Conservation (phyloP, 2,797 vertebrate species). For the Manis javanica region DNA sequence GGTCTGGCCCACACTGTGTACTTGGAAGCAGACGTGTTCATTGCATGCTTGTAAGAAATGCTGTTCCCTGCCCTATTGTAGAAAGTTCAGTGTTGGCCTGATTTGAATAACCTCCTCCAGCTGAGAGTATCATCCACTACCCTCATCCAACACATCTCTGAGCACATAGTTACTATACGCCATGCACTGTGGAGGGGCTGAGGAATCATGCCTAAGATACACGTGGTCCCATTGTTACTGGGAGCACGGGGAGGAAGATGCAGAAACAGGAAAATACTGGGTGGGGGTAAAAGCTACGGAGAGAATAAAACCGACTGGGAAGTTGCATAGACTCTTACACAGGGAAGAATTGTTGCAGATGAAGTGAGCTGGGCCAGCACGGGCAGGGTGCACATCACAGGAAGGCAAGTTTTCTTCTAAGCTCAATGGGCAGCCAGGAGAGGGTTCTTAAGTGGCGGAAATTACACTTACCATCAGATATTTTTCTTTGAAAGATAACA, state of each 20-base stretch:
- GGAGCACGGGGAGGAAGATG: neutral
- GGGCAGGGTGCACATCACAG: rapidly evolving
- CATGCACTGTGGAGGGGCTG: neutral
- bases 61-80: neutral
- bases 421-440: neutral
- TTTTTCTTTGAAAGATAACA: neutral
- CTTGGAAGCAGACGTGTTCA: neutral
- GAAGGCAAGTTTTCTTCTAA: neutral
- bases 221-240: rapidly evolving
- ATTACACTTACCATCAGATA: neutral
- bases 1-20: neutral
- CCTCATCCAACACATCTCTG: neutral
- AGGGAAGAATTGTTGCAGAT: neutral
- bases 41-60: neutral
- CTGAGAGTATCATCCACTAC: neutral
- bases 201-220: neutral
- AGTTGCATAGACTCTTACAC: neutral
- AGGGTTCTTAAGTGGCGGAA: neutral
- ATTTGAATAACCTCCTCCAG: neutral
- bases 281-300: neutral
- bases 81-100: neutral
- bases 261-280: neutral
- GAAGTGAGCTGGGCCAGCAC: neutral
- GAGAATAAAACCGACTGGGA: neutral
- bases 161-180: neutral